A percentile compares a stretch with the other conserved stretches of the same genome.
These are phyloP conservation scores for Agapornis canus DNA, from an alignment of 2,797 vertebrate genomes.

Conservation along the genomic window DNA sequence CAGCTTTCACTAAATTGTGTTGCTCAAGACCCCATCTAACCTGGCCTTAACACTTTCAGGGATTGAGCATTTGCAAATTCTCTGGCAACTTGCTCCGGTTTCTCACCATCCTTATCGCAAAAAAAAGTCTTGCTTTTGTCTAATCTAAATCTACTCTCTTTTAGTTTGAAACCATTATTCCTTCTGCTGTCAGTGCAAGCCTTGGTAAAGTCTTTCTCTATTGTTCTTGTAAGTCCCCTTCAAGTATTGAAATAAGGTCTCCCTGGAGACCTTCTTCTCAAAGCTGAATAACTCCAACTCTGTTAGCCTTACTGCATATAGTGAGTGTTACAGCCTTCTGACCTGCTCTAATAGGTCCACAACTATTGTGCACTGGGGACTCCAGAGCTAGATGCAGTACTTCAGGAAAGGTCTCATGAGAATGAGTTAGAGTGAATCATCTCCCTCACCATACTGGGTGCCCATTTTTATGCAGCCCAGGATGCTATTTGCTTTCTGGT, in stretches of 20 bases:
- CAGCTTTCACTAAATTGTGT: fast-evolving
- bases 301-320: not conserved
- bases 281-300: not conserved
- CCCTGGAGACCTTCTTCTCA: not conserved
- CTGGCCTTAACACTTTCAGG: not conserved
- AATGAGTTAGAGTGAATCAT: fast-evolving
- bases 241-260: not conserved
- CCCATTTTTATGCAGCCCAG: not conserved
- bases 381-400: fast-evolving
- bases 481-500: not conserved
- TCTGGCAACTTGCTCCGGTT: not conserved
- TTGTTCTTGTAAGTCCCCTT: not conserved
- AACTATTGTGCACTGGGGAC: fast-evolving
- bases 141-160: not conserved
- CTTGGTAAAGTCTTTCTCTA: not conserved
- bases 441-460: fast-evolving
- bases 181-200: not conserved
- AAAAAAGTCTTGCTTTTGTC: not conserved
- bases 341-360: not conserved
- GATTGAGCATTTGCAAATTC: not conserved
- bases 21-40: not conserved
- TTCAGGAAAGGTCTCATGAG: not conserved
- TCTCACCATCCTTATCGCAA: not conserved
- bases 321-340: not conserved
- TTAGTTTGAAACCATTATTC: not conserved